Percentiles rank a stretch among this genome's conserved stretches.
Evolutionary conservation across 2,113 vertebrate species (phyloP).

Genomic region (Xenopus laevis): DNA sequence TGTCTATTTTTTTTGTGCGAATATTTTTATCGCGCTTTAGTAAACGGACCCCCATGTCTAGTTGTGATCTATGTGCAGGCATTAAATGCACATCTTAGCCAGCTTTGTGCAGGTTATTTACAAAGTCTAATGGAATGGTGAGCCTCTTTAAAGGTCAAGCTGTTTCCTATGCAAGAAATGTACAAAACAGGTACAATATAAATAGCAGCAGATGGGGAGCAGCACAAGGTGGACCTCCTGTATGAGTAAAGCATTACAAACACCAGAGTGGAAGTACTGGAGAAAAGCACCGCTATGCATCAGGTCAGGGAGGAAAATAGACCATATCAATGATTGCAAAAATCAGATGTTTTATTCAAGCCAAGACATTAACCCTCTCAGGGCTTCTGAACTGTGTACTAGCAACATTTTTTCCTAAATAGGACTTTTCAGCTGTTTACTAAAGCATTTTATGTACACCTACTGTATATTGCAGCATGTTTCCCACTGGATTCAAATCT

Average conservation of each 20-base stretch:
- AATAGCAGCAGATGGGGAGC: slow-evolving; percentile 38
- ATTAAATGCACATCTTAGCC: slow-evolving; percentile 30
- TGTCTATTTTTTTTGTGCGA: too few relatives aligned
- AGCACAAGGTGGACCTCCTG: slow-evolving; percentile 18
- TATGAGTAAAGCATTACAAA: neutral
- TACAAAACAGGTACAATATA: slow-evolving; percentile 29
- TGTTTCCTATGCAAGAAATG: slow-evolving; percentile 34
- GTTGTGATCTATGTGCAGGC: neutral
- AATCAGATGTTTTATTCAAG: slow-evolving; percentile 17
- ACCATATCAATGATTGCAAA: neutral
- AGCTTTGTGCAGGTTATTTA: slow-evolving; percentile 26
- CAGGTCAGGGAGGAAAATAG: slow-evolving; percentile 3
- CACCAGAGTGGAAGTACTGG: neutral
- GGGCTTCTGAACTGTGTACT: too few relatives aligned
- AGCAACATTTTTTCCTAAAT: too few relatives aligned
- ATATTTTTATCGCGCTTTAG: too few relatives aligned
- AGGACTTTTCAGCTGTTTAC: too few relatives aligned
- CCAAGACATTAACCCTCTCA: neutral
- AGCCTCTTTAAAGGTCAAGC: slow-evolving; percentile 31
- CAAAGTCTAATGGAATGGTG: slow-evolving; percentile 30
- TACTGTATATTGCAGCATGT: too few relatives aligned
- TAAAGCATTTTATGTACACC: too few relatives aligned
- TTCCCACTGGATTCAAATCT: too few relatives aligned
- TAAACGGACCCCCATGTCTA: too few relatives aligned
- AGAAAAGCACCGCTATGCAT: neutral